phyloP scores from a whole-genome alignment of 2,113 vertebrate genomes.

The Pomatostomus ruficeps region DNA sequence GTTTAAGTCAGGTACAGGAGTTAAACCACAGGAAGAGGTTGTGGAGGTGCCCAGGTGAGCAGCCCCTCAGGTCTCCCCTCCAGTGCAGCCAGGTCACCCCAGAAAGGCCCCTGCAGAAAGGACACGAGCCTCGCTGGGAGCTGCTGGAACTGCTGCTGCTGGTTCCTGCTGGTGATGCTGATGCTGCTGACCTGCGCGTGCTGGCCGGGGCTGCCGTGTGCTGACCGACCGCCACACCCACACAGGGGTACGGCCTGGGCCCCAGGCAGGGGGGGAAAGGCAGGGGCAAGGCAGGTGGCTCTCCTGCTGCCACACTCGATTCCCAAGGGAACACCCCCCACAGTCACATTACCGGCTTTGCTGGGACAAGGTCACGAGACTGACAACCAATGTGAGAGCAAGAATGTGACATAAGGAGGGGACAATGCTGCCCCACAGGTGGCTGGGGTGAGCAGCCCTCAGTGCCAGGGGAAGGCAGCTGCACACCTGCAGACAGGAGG shows the following conservation, averaged over 20 bases:
- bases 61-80: neutral
- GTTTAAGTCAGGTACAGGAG: neutral
- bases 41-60: neutral
- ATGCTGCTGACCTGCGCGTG: fast-evolving
- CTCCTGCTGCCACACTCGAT: fast-evolving
- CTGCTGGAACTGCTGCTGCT: neutral
- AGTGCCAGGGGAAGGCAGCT: neutral
- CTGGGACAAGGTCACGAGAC: neutral
- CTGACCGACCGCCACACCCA: fast-evolving
- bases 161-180: neutral
- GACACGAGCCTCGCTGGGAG: neutral
- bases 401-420: neutral
- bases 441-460: neutral
- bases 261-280: neutral
- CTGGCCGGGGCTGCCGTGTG: neutral
- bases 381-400: fast-evolving
- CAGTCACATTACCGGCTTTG: neutral
- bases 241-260: fast-evolving
- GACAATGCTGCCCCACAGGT: fast-evolving
- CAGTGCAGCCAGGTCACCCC: neutral
- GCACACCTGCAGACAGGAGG: neutral
- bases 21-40: neutral
- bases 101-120: neutral
- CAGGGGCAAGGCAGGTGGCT: fast-evolving
- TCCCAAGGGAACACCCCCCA: neutral